phyloP scores from a whole-genome alignment of 2,797 vertebrate genomes.

The Hemibagrus guttatus region DNA sequence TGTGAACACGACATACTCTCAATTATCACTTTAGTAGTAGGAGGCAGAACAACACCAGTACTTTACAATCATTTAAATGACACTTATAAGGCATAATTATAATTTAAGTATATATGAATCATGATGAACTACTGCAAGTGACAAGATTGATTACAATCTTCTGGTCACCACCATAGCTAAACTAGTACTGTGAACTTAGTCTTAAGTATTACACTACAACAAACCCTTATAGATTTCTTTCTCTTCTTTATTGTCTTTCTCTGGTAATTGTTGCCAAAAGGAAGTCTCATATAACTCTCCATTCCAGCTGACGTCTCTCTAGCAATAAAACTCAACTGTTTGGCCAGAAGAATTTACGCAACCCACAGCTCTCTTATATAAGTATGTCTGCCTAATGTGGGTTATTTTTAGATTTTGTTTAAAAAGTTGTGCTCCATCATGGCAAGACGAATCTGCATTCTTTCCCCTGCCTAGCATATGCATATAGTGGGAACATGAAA shows the following conservation, averaged over 20 bases:
- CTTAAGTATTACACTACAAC: no score
- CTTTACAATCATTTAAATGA: not conserved
- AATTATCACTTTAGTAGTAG: no score
- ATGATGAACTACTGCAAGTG: not conserved
- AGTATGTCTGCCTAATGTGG: conserved; percentile 51
- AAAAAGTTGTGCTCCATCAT: conserved; percentile 18
- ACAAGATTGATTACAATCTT: not conserved
- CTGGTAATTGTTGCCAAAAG: conserved; percentile 64
- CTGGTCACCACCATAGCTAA: not conserved
- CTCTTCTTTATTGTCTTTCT: conserved; percentile 62
- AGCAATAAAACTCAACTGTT: conserved; percentile 46
- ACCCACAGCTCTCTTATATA: conserved; percentile 56
- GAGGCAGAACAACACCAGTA: not conserved
- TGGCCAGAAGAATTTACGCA: conserved; percentile 65
- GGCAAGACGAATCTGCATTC: conserved; percentile 34
- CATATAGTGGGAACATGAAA: conserved; percentile 19
- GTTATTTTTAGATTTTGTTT: conserved; percentile 56
- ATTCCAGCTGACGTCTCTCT: conserved; percentile 56
- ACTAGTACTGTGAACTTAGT: not conserved
- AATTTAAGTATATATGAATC: not conserved
- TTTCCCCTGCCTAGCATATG: conserved; percentile 13
- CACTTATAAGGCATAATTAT: not conserved
- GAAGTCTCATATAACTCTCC: conserved; percentile 69
- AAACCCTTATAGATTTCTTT: conserved; percentile 42
- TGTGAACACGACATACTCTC: no score